Conservation (phyloP, 2,113 vertebrate species). For the Bothrops jararaca region DNA sequence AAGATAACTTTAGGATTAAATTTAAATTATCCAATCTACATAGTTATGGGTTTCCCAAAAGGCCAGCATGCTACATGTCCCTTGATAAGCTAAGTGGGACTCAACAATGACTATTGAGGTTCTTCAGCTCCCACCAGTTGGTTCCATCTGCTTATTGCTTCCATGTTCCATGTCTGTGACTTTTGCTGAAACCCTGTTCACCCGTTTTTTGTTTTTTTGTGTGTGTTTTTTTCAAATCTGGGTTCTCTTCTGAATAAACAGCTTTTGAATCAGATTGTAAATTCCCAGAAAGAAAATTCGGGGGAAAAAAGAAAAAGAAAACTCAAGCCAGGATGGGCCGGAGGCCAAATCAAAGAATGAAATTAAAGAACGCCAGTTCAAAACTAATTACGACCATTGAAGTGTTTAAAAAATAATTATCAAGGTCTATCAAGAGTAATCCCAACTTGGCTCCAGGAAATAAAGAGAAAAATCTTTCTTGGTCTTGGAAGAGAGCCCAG, state of each 20-base stretch:
- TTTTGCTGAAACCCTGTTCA: not conserved
- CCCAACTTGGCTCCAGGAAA: not conserved
- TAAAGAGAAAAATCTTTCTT: not conserved
- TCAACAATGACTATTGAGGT: not conserved
- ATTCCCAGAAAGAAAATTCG: not conserved
- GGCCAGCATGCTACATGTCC: not conserved
- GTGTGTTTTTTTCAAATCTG: not conserved
- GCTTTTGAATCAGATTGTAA: not conserved
- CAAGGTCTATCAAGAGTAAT: not conserved
- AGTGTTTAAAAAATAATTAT: not conserved
- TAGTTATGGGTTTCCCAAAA: not conserved
- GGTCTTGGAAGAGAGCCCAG: slow-evolving; percentile 7
- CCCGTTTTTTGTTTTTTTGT: not conserved
- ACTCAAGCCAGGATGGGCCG: not conserved
- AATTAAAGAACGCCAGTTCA: not conserved
- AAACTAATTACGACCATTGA: not conserved
- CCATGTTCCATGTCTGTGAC: not conserved
- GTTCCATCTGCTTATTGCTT: not conserved
- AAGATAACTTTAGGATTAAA: not conserved
- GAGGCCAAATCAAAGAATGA: not conserved
- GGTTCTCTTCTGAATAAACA: not conserved
- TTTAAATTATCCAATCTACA: not conserved
- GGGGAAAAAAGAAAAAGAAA: not conserved
- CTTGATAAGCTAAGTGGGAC: not conserved
- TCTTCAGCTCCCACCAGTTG: not conserved